Percentiles rank a stretch among this genome's conserved stretches.
phyloP scores from a whole-genome alignment of 2,888 invertebrate genomes.

The Hypsopygia costalis region DNA sequence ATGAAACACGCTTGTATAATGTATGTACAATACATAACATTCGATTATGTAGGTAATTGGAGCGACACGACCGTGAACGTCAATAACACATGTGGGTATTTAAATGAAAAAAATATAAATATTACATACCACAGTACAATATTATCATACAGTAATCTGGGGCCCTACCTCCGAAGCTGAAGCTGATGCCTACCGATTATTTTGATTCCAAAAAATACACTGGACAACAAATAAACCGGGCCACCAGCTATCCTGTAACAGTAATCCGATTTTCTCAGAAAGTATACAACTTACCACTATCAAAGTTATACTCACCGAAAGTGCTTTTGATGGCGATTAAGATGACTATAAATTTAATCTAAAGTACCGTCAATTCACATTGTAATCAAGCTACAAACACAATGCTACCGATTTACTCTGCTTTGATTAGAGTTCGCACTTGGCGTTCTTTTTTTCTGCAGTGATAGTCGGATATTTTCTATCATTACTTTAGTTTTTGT shows the following conservation, averaged over 20 bases:
- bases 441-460: slow-evolving; percentile 8
- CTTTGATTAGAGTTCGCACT: slow-evolving; percentile 4
- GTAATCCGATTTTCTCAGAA: slow-evolving; percentile 10
- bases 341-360: not conserved
- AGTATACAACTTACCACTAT: slow-evolving; percentile 9
- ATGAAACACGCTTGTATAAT: not conserved
- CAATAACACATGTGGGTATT: not conserved
- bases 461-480: slow-evolving; percentile 14
- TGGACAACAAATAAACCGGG: slow-evolving; percentile 9
- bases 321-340: no score
- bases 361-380: slow-evolving; percentile 2
- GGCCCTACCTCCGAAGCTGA: no score
- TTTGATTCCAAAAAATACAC: no score
- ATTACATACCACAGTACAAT: no score
- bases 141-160: no score
- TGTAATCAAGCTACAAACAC: slow-evolving; percentile 1
- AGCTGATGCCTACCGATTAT: no score
- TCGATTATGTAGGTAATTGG: slow-evolving; percentile 1
- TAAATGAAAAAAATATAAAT: no score
- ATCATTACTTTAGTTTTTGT: slow-evolving; percentile 3
- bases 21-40: not conserved
- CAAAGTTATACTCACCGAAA: slow-evolving; percentile 1
- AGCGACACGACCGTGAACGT: slow-evolving; percentile 1
- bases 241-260: slow-evolving; percentile 9
- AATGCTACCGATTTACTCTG: no score